Evolutionary conservation across 2,888 invertebrate genomes (phyloP), one percentile per base, ranked within the genome.

Genomic region (Marasmarcha lunaedactyla): DNA sequence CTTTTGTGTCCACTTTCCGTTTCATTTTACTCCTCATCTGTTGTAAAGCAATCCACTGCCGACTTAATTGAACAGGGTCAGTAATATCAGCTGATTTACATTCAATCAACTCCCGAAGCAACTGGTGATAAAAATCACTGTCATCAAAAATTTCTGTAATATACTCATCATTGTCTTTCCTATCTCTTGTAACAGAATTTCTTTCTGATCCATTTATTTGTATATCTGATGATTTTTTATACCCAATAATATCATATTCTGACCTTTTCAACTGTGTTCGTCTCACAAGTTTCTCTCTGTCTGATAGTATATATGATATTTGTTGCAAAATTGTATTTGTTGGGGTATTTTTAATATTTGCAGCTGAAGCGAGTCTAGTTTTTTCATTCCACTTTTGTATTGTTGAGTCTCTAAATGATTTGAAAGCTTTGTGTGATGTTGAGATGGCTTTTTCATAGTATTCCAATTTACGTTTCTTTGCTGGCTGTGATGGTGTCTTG

Each of bases 361-460:
- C 86, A n/a, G 87, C 84, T 9, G 88, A 84, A 1, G 90, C 84
- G 25, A 94, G 71, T 48, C 91, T 87, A 0, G 96, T 97, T 70
- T 95, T 95, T 45, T 97, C 95, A 71, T 96, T 92, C 98, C 98
- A 98, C 66, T 96, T 96, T 52, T 94, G 90, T 44, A 98, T 90
- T 6, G 92, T 90, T 1, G 87, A 72, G 59, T 97, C 90, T 62
- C 96, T 88, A 56, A 90, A 93, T 5, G 84, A 59, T 48, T 74
- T 85, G 47, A 91, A 92, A 2, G 72, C 67, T 49, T 86, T 73
- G 55, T 92, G 89, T 33, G 84, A 73, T 6, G 71, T 70, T 6
- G 78, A 59, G 25, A 93, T 67, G 45, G 86, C 72, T 36, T 68
- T 63, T 50, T 88, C 87, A 57, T 86, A 90, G 12, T 90, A 87